Percentiles rank a stretch among this genome's conserved stretches.
phyloP scores from a whole-genome alignment of 2,113 vertebrate species.

The Phyllostomus discolor region DNA sequence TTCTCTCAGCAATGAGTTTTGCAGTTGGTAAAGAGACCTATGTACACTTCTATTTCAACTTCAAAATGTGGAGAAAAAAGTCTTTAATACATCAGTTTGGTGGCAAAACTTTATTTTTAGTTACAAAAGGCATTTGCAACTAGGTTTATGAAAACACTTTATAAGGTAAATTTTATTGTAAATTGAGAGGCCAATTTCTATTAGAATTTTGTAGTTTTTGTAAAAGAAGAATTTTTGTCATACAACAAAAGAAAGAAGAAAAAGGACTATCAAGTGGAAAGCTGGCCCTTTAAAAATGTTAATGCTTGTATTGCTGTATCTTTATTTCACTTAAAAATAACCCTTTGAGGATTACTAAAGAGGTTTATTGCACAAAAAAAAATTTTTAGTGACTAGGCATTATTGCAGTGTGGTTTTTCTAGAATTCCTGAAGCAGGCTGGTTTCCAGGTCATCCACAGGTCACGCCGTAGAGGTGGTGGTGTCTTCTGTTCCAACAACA shows the following conservation, averaged over 20 bases:
- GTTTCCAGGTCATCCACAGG: not conserved
- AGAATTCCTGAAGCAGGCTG: not conserved
- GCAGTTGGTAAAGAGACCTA: too few species aligned
- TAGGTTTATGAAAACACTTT: not conserved
- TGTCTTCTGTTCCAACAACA: not conserved
- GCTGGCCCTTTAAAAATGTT: not conserved
- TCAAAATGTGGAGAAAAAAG: not conserved
- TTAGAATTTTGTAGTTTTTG: not conserved
- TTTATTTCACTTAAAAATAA: constrained; percentile 29
- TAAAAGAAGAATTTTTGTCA: not conserved
- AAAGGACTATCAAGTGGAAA: not conserved
- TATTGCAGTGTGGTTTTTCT: not conserved
- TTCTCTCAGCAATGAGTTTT: too few species aligned
- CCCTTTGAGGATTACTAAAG: not conserved
- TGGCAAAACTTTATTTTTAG: not conserved
- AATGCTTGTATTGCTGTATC: not conserved
- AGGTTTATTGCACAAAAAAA: not conserved
- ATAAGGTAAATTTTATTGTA: not conserved
- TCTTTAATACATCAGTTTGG: not conserved
- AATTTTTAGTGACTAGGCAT: not conserved
- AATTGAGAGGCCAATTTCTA: not conserved
- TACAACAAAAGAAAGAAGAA: not conserved
- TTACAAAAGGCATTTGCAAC: not conserved
- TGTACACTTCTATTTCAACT: too few species aligned
- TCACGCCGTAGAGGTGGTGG: not conserved